Evolutionary conservation across 2,888 invertebrate species (phyloP).

Genomic region (Drosophila nigritarsus): DNA sequence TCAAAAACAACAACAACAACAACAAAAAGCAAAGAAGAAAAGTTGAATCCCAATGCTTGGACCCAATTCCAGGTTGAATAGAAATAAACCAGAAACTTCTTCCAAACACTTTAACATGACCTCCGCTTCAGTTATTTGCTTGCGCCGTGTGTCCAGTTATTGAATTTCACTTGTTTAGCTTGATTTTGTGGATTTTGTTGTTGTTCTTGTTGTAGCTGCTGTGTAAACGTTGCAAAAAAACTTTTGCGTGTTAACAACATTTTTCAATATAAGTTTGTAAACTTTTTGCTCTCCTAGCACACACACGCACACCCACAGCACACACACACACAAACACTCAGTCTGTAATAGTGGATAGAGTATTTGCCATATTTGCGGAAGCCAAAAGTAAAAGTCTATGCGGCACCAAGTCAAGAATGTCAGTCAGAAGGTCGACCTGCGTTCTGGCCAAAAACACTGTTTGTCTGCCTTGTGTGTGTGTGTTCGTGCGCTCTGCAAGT

Average conservation of each 20-base stretch:
- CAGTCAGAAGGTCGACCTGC: slow-evolving; percentile 67
- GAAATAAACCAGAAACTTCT: slow-evolving; percentile 44
- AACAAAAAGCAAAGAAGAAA: not conserved
- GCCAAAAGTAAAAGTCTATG: slow-evolving; percentile 79
- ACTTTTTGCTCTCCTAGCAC: slow-evolving; percentile 60
- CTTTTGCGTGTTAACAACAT: slow-evolving; percentile 80
- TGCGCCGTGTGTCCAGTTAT: slow-evolving; percentile 67
- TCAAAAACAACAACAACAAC: slow-evolving; percentile 1
- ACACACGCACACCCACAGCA: slow-evolving; percentile 34
- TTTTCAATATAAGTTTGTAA: slow-evolving; percentile 80
- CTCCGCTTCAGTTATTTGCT: slow-evolving; percentile 58
- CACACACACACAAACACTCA: slow-evolving; percentile 26
- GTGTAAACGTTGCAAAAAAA: slow-evolving; percentile 77
- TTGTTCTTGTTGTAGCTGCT: slow-evolving; percentile 49
- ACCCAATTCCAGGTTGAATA: slow-evolving; percentile 4
- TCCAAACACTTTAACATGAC: slow-evolving; percentile 74
- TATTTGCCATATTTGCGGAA: slow-evolving; percentile 64
- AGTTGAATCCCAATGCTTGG: slow-evolving; percentile 1
- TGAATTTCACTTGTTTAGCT: slow-evolving; percentile 75
- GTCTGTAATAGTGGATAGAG: slow-evolving; percentile 23
- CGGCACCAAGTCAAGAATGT: slow-evolving; percentile 77
- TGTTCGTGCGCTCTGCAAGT: slow-evolving; percentile 63
- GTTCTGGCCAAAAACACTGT: slow-evolving; percentile 46
- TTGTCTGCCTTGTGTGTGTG: slow-evolving; percentile 47
- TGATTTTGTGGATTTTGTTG: slow-evolving; percentile 53